Conservation (phyloP, 2,113 vertebrate genomes). For the rat (Rattus norvegicus) region GRCr8 NC_086019.1:163721001-163721500, state of each 20-base stretch:
- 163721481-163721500: slow-evolving; percentile 33
- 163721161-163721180: background rate
- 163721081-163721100: background rate
- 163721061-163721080: background rate
- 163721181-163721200: background rate
- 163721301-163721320: too few relatives aligned
- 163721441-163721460: slow-evolving; percentile 25
- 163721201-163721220: background rate
- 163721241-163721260: background rate
- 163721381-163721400: background rate
- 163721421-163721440: background rate
- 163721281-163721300: too few relatives aligned
- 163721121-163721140: background rate
- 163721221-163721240: background rate
- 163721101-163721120: background rate
- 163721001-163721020: background rate
- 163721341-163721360: background rate
- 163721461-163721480: slow-evolving; percentile 34
- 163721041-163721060: background rate
- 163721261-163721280: background rate
- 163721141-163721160: background rate
- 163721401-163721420: background rate
- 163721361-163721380: background rate
- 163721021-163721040: slow-evolving; percentile 8
- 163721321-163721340: too few relatives aligned